Evolutionary conservation across 2,797 vertebrate species (phyloP), one percentile per base, ranked within the genome.

Genomic region (Cirrhinus mrigala): DNA sequence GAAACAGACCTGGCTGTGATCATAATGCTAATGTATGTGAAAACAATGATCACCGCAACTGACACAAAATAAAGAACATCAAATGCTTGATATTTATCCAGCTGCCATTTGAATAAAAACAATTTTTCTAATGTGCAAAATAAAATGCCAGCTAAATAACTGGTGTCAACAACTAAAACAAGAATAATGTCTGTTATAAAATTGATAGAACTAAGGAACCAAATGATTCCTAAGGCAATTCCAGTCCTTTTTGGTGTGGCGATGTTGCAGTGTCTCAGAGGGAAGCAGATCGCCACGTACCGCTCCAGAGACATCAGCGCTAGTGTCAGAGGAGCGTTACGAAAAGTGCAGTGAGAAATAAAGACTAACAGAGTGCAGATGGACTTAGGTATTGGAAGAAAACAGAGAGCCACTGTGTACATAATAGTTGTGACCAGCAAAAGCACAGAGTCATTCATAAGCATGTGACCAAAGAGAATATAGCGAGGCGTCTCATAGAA

Each of bases 281-380:
- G 92, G 83, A 87, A 91, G 70, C 93, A 93, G 58, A 95, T 92
- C 15, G 93, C 93, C 4, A 94, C 90, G 24, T 89, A 95, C 10
- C 91, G 92, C 86, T 95, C 94, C 40, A 94, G 80, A 60, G 92
- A 92, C 94, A 95, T 95, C 81, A 92, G 27, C 12, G 91, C 88
- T 87, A 95, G 89, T 0, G 89, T 94, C 18, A 94, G 80, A 52
- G 93, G 93, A 8, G 92, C 89, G 18, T 92, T 87, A 0, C 14
- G 54, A 2, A 44, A 88, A 0, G 81, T 83, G 2, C 91, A 77
- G 6, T 2, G 4, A 0, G 33, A 29, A 0, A 91, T 20, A 16
- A 90, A 37, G 7, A 12, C 7, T 3, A 93, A 64, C 10, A 88
- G 0, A 3, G 83, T 85, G 73, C 94, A 95, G 0, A 89, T 3